phyloP scores from a whole-genome alignment of 2,888 invertebrate species.

The Xylota segnis region DNA sequence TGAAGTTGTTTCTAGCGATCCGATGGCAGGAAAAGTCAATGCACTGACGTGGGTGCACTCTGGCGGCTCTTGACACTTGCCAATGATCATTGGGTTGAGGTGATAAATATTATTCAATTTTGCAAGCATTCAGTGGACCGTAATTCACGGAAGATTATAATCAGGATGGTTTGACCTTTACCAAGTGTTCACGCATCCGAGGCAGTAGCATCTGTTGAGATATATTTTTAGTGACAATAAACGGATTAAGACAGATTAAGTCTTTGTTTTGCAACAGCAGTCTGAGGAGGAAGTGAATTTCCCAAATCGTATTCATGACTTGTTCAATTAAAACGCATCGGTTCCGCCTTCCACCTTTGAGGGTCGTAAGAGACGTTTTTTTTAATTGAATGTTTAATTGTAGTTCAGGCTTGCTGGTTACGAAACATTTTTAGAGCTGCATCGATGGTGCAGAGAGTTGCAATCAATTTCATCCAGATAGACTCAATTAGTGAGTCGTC shows the following conservation, averaged over 20 bases:
- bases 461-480: no score
- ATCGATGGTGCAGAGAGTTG: neutral
- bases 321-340: neutral
- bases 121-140: neutral
- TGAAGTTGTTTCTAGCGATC: neutral
- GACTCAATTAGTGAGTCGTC: neutral
- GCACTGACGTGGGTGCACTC: constrained; percentile 13
- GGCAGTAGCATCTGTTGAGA: neutral
- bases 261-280: neutral
- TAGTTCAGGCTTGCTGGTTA: no score
- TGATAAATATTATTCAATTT: constrained; percentile 16
- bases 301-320: neutral
- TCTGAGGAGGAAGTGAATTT: neutral
- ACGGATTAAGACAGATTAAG: neutral
- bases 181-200: neutral
- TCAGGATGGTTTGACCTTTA: neutral
- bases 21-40: constrained; percentile 23
- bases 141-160: neutral
- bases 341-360: neutral
- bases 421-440: no score
- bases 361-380: neutral
- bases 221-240: neutral
- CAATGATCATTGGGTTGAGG: neutral
- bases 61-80: neutral
- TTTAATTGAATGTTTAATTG: neutral